Conservation (phyloP, 2,113 vertebrate genomes). For the Turdus rufiventris region DNA sequence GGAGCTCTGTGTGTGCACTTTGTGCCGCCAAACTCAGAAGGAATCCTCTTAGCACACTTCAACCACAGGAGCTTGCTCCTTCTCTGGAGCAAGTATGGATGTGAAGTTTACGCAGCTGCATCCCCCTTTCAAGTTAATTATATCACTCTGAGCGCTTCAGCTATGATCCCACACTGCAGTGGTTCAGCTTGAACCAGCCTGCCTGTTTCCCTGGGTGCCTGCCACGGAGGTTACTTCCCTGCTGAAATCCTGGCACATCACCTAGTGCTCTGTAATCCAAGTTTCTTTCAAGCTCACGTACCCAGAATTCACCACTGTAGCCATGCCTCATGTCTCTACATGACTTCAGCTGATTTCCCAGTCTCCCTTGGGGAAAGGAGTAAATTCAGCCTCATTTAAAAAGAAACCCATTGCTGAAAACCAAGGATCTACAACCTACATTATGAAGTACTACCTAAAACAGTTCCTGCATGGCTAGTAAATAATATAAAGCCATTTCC, state of each 20-base stretch:
- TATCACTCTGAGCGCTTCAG: background rate
- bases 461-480: background rate
- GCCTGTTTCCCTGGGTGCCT: background rate
- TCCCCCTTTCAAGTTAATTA: constrained; percentile 37
- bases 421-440: background rate
- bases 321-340: background rate
- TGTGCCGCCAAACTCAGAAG: background rate
- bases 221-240: background rate
- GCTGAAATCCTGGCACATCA: constrained; percentile 21
- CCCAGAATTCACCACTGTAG: background rate
- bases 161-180: background rate
- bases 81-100: background rate
- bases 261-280: background rate
- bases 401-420: background rate
- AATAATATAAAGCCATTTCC: background rate
- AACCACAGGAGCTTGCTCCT: background rate
- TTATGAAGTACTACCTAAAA: background rate
- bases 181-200: background rate
- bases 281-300: background rate
- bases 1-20: rapidly evolving
- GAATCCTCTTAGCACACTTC: background rate
- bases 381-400: background rate
- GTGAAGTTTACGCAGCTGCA: constrained; percentile 43
- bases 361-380: background rate
- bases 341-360: background rate